These are phyloP conservation scores for Linepithema humile DNA, from an alignment of 1,140 invertebrate species.

Conservation along the genomic window DNA sequence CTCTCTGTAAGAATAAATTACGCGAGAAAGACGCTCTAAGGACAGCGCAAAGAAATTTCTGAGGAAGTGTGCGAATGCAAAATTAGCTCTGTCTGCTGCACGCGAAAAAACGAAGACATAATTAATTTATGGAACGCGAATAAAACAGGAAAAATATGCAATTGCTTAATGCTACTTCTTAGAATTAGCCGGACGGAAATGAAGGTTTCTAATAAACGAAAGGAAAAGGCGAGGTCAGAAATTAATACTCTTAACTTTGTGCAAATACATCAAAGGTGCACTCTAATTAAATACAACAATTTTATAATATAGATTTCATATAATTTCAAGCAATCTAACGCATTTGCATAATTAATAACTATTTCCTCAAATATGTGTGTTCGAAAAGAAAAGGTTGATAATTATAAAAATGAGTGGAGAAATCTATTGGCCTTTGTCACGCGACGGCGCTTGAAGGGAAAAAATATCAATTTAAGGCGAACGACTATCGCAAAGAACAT, in stretches of 20 bases:
- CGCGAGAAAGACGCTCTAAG: constrained; percentile 1
- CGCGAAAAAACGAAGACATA: constrained; percentile 41
- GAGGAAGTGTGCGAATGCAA: constrained; percentile 36
- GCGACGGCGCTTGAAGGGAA: neutral
- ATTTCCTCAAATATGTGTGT: neutral
- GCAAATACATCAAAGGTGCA: neutral
- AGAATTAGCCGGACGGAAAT: constrained; percentile 28
- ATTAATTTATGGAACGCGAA: constrained; percentile 51
- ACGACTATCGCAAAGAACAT: neutral
- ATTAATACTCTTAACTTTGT: neutral
- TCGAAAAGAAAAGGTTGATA: neutral
- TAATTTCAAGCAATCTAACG: neutral
- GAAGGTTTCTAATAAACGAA: constrained; percentile 25
- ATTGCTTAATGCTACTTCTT: constrained; percentile 26
- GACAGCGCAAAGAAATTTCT: constrained; percentile 41
- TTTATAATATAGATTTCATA: neutral
- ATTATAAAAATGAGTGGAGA: neutral
- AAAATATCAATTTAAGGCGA: neutral
- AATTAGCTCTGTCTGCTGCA: constrained; percentile 39
- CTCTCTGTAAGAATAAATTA: constrained; percentile 32
- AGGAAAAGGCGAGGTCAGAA: neutral
- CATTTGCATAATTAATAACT: neutral
- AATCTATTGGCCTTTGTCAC: neutral
- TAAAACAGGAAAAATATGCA: constrained; percentile 45
- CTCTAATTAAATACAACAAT: too few species aligned